These are phyloP conservation scores for Leucophenga maculata DNA, from an alignment of 2,888 invertebrate species.

Conservation along the genomic window DNA sequence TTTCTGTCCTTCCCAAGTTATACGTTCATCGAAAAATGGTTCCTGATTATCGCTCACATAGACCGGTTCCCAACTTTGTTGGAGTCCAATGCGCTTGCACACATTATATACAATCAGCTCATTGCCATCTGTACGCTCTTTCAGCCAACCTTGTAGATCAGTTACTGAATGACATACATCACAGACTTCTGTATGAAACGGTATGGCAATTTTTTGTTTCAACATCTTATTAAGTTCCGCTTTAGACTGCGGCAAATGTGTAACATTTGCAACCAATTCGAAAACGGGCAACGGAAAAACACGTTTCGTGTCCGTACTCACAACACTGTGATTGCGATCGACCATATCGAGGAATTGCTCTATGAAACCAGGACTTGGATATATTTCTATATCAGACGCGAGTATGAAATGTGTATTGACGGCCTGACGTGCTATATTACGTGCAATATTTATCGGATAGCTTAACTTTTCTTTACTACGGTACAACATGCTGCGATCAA, in stretches of 20 bases:
- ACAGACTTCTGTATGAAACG: constrained; percentile 57
- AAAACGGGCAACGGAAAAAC: constrained; percentile 61
- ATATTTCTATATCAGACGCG: constrained; percentile 89
- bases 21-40: constrained; percentile 89
- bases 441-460: constrained; percentile 90
- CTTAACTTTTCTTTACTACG: constrained; percentile 77
- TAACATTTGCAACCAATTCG: constrained; percentile 45
- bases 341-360: constrained; percentile 87
- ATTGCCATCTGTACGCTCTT: constrained; percentile 25
- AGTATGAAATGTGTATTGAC: constrained; percentile 86
- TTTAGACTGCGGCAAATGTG: constrained; percentile 69
- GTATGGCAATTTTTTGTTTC: constrained; percentile 38
- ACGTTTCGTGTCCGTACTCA: constrained; percentile 33
- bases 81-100: constrained; percentile 80
- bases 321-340: constrained; percentile 77
- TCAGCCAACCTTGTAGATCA: constrained; percentile 45
- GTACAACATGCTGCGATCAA: constrained; percentile 75
- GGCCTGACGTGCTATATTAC: constrained; percentile 86
- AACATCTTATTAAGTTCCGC: constrained; percentile 49
- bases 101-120: constrained; percentile 76
- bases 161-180: constrained; percentile 57
- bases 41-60: constrained; percentile 91
- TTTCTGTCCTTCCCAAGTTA: constrained; percentile 91
- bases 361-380: constrained; percentile 86
- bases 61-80: constrained; percentile 90